Percentiles rank a stretch among this genome's conserved stretches.
Conservation (phyloP, 2,888 invertebrate species). For the Leucophenga maculata region DNA sequence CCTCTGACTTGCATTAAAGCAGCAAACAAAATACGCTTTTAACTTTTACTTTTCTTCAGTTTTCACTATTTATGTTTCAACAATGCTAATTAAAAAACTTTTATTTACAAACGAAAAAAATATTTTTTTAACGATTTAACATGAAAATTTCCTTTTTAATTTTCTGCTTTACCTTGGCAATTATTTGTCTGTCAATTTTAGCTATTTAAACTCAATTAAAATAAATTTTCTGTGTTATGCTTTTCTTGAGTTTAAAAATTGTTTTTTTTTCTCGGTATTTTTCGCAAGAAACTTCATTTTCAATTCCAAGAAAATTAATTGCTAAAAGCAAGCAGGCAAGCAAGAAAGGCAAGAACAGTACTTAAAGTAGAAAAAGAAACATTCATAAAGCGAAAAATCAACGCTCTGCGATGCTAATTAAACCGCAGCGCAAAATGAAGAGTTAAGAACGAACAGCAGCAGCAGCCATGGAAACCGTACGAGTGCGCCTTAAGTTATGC, state of each 20-base stretch:
- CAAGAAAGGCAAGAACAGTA: neutral
- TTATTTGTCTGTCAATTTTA: conserved; percentile 6
- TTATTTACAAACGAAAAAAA: neutral
- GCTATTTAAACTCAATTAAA: conserved; percentile 16
- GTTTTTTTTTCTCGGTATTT: neutral
- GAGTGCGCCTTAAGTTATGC: conserved; percentile 18
- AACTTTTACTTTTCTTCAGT: neutral
- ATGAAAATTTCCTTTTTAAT: too few relatives aligned
- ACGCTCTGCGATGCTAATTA: conserved; percentile 13
- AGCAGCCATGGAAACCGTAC: neutral
- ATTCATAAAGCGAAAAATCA: neutral
- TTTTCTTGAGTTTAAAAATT: neutral
- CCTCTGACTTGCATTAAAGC: too few relatives aligned
- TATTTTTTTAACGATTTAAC: neutral
- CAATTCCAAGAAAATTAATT: conserved; percentile 15
- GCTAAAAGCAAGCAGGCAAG: conserved; percentile 13
- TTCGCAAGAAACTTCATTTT: conserved; percentile 7
- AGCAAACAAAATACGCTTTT: too few relatives aligned
- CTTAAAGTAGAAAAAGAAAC: conserved; percentile 13
- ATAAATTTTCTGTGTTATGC: neutral
- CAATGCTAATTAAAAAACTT: conserved; percentile 7
- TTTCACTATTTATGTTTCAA: too few relatives aligned
- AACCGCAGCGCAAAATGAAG: conserved; percentile 1
- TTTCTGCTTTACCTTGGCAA: too few relatives aligned
- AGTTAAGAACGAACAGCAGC: conserved; percentile 1